Percentiles rank a stretch among this genome's conserved stretches.
These are phyloP conservation scores for Hemithea aestivaria DNA, from an alignment of 2,888 invertebrate species.

Conservation along the genomic window DNA sequence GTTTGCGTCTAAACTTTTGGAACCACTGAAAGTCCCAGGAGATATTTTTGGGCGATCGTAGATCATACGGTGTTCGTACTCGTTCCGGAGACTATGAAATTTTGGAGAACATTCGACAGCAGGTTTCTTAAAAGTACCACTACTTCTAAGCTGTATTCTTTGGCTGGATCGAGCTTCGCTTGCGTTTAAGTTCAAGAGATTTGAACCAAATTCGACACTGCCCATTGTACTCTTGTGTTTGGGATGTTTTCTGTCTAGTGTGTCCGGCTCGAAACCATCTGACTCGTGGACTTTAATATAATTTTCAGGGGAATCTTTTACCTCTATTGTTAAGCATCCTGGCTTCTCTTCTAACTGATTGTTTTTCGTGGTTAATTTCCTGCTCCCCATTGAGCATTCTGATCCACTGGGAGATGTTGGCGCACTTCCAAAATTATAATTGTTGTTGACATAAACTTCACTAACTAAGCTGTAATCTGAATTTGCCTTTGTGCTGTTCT, in stretches of 20 bases:
- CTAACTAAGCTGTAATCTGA: slow-evolving; percentile 85
- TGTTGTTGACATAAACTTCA: slow-evolving; percentile 89
- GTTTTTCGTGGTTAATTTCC: slow-evolving; percentile 73
- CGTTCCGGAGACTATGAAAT: slow-evolving; percentile 85
- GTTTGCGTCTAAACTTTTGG: slow-evolving; percentile 45
- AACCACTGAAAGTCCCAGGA: slow-evolving; percentile 45
- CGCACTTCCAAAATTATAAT: slow-evolving; percentile 81
- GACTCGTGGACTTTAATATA: slow-evolving; percentile 88
- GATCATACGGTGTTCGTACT: slow-evolving; percentile 82
- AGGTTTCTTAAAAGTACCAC: slow-evolving; percentile 84
- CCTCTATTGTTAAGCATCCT: slow-evolving; percentile 90
- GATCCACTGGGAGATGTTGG: slow-evolving; percentile 80
- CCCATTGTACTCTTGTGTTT: slow-evolving; percentile 57
- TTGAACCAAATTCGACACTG: slow-evolving; percentile 54
- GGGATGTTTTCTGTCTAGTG: slow-evolving; percentile 87
- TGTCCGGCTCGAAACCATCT: slow-evolving; percentile 91
- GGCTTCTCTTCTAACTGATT: slow-evolving; percentile 80
- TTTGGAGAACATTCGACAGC: slow-evolving; percentile 57
- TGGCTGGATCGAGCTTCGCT: slow-evolving; percentile 44
- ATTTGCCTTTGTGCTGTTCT: slow-evolving; percentile 29
- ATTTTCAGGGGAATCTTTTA: slow-evolving; percentile 88
- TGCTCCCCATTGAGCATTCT: slow-evolving; percentile 78
- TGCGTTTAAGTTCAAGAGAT: slow-evolving; percentile 48
- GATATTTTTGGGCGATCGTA: slow-evolving; percentile 61
- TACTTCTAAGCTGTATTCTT: slow-evolving; percentile 82